Percentiles rank a stretch among this genome's conserved stretches.
Conservation (phyloP, 2,113 vertebrate species). For the Pogona vitticeps region DNA sequence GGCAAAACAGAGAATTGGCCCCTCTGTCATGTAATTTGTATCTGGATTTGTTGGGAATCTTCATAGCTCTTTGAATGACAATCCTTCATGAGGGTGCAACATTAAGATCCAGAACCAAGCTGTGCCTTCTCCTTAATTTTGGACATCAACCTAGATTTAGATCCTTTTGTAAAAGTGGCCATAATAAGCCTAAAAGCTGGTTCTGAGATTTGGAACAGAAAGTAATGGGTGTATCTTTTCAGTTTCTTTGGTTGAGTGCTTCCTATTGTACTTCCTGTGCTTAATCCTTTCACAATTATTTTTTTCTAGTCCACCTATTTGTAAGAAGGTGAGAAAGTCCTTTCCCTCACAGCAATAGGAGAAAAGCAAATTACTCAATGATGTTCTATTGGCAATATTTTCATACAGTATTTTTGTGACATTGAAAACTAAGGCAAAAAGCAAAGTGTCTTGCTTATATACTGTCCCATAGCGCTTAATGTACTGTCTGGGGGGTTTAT, state of each 20-base stretch:
- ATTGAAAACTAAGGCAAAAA: too few species aligned
- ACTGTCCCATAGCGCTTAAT: too few species aligned
- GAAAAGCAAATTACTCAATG: background rate
- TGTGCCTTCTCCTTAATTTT: background rate
- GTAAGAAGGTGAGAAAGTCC: background rate
- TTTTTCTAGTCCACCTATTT: background rate
- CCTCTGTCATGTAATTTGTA: background rate
- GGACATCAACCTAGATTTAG: background rate
- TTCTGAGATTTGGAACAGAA: background rate
- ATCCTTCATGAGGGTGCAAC: background rate
- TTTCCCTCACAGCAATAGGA: background rate
- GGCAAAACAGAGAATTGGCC: slow-evolving; percentile 20
- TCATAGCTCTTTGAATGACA: background rate
- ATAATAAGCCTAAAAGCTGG: background rate
- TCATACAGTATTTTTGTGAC: too few species aligned
- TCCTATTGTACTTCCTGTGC: background rate
- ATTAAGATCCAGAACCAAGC: background rate
- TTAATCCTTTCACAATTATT: background rate
- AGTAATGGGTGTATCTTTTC: background rate
- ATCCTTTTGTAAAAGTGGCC: background rate
- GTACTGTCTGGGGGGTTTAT: too few species aligned
- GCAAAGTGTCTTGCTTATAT: too few species aligned
- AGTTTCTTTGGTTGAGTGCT: background rate
- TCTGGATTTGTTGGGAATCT: slow-evolving; percentile 1
- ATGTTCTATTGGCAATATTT: background rate